Evolutionary conservation across 1,140 invertebrate species (phyloP).

Genomic region (Aporrectodea caliginosa): DNA sequence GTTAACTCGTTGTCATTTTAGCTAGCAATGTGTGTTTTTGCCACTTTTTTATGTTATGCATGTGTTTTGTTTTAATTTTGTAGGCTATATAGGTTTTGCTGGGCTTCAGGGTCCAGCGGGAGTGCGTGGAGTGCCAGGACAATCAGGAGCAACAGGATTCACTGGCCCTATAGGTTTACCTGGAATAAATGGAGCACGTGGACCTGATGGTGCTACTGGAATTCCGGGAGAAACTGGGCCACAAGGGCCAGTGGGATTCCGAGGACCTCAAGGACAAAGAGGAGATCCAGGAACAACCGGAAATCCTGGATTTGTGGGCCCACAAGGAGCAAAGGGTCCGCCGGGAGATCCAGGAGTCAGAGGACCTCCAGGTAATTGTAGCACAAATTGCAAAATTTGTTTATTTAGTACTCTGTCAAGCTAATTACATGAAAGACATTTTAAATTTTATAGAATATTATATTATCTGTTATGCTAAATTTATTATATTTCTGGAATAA

Average conservation of each 20-base stretch:
- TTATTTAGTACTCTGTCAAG: no score
- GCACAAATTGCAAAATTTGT: no score
- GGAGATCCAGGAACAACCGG: not conserved
- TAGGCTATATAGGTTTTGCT: not conserved
- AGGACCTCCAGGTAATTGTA: slow-evolving; percentile 3
- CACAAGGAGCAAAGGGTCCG: slow-evolving; percentile 1
- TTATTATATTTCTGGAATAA: no score
- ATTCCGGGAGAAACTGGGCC: slow-evolving; percentile 12
- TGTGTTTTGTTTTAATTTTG: no score
- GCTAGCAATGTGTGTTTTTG: no score
- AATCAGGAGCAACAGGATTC: slow-evolving; percentile 13
- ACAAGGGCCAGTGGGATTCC: not conserved
- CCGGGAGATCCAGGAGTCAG: slow-evolving; percentile 10
- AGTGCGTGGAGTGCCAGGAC: not conserved
- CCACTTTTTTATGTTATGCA: no score
- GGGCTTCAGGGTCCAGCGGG: not conserved
- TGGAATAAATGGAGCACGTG: not conserved
- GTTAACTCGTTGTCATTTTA: no score
- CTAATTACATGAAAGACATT: no score
- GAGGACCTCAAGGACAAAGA: slow-evolving; percentile 7
- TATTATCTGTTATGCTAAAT: no score
- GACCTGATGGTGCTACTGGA: not conserved
- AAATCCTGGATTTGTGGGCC: not conserved
- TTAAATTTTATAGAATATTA: no score
- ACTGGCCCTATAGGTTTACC: not conserved